Conservation (phyloP, 1,140 invertebrate genomes). For the Papilio dardanus region DNA sequence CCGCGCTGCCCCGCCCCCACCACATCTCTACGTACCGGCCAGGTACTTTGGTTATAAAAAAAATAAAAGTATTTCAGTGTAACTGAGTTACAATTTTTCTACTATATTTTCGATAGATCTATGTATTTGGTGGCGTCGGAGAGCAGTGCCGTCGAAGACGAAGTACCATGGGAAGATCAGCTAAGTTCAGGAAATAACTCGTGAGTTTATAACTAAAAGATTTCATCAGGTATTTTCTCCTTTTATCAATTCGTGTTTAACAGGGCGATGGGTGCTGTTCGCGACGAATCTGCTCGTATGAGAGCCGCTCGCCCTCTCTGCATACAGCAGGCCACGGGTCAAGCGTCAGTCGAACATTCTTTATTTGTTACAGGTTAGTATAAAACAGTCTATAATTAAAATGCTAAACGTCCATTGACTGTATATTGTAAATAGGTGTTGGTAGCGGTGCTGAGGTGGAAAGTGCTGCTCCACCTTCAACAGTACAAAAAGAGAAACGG, state of each 20-base stretch:
- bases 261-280: slow-evolving; percentile 48
- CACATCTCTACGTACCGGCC: slow-evolving; percentile 73
- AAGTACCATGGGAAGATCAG: slow-evolving; percentile 65
- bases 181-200: slow-evolving; percentile 68
- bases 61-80: neutral
- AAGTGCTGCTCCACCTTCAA: slow-evolving; percentile 52
- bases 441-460: slow-evolving; percentile 68
- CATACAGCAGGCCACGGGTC: slow-evolving; percentile 66
- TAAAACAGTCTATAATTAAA: too few species aligned
- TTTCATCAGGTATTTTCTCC: neutral
- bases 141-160: slow-evolving; percentile 75
- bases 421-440: slow-evolving; percentile 46
- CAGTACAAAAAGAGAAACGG: slow-evolving; percentile 42
- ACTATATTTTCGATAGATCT: slow-evolving; percentile 51
- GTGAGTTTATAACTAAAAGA: slow-evolving; percentile 52
- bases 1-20: slow-evolving; percentile 65
- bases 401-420: too few species aligned
- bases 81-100: neutral
- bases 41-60: too few species aligned
- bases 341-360: slow-evolving; percentile 62
- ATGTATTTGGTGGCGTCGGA: slow-evolving; percentile 77
- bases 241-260: neutral
- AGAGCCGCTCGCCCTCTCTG: slow-evolving; percentile 64
- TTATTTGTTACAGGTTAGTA: slow-evolving; percentile 62
- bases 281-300: slow-evolving; percentile 52